Conservation (phyloP, 1,140 invertebrate genomes). For the Pachypeltis micranthus region DNA sequence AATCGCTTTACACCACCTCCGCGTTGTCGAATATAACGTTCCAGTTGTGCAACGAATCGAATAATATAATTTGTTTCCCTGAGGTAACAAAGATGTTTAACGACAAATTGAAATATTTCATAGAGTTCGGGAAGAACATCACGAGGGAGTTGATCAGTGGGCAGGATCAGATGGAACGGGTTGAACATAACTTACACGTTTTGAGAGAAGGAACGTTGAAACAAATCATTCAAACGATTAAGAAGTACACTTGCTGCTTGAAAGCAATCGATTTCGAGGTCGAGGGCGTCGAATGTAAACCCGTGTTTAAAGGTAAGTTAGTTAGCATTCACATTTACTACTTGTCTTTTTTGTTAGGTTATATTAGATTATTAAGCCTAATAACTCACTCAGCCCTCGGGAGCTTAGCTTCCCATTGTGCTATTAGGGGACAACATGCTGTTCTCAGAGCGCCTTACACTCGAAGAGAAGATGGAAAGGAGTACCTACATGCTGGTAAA, state of each 20-base stretch:
- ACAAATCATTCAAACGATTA: background rate
- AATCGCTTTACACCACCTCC: background rate
- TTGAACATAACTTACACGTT: background rate
- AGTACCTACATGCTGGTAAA: too few species aligned
- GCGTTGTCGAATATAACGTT: background rate
- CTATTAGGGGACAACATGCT: too few species aligned
- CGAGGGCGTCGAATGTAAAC: background rate
- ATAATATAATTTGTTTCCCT: too few species aligned
- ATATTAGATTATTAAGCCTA: too few species aligned
- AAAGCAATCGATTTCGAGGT: background rate
- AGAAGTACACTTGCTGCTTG: background rate
- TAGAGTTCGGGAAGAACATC: background rate
- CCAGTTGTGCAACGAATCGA: background rate
- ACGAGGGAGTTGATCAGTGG: background rate
- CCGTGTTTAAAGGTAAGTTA: background rate
- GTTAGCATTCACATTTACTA: too few species aligned
- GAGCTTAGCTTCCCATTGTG: too few species aligned
- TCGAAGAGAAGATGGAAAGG: too few species aligned
- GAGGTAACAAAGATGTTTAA: background rate
- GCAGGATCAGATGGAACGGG: background rate
- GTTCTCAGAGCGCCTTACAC: too few species aligned
- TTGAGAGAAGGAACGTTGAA: background rate
- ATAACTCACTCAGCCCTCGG: too few species aligned
- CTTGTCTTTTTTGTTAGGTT: too few species aligned
- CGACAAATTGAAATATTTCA: background rate